Evolutionary conservation across 2,113 vertebrate species (phyloP).

Genomic region (Blennius ocellaris): DNA sequence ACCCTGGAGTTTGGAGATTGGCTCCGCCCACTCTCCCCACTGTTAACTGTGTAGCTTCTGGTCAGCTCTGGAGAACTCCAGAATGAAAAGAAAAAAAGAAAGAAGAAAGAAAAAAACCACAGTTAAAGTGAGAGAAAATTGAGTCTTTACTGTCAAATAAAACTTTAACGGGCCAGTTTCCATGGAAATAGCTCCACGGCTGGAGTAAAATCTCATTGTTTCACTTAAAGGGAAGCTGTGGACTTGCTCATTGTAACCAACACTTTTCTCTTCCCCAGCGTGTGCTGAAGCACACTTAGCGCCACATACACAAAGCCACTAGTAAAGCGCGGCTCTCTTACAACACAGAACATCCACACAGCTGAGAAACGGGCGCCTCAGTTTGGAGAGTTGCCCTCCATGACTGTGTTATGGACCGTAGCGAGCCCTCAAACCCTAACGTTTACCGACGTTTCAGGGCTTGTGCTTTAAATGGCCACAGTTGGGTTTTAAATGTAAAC

Average conservation of each 20-base stretch:
- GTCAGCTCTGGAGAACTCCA: not conserved
- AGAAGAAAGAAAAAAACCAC: not conserved
- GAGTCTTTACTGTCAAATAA: conserved; percentile 23
- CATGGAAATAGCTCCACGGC: conserved; percentile 40
- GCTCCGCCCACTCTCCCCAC: conserved; percentile 51
- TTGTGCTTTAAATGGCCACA: conserved; percentile 14
- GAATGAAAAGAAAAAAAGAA: no score
- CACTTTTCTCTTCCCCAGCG: conserved; percentile 23
- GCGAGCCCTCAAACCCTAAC: not conserved
- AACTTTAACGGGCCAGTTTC: conserved; percentile 37
- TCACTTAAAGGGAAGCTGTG: not conserved
- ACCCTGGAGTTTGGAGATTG: conserved; percentile 52
- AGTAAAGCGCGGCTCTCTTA: conserved; percentile 18
- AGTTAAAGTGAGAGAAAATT: not conserved
- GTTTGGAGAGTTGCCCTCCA: not conserved
- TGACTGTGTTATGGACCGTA: not conserved
- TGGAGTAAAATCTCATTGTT: conserved; percentile 38
- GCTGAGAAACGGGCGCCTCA: conserved; percentile 3
- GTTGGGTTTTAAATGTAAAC: conserved; percentile 31
- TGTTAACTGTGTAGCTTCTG: conserved; percentile 62
- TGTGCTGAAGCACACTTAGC: conserved; percentile 42
- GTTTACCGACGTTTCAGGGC: conserved; percentile 12
- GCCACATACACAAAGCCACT: conserved; percentile 20
- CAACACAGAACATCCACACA: not conserved
- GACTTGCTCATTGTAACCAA: not conserved